Base-by-base conservation (phyloP, 2,113 vertebrate species). In the Mystacornis crossleyi region DNA sequence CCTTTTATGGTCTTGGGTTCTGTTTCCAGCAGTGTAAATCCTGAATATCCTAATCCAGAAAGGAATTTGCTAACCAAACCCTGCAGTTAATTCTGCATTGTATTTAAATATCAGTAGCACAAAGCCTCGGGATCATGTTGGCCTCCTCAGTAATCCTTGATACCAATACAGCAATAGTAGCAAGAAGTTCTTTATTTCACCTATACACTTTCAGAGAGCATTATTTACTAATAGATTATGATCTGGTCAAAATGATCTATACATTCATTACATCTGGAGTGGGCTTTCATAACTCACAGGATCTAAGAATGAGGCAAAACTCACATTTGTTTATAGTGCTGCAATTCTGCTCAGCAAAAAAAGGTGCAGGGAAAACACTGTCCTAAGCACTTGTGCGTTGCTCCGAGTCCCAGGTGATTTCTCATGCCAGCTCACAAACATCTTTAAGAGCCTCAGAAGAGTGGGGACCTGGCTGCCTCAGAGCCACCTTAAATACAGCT, bases 241-340 rank as follows among this genome's bases (percentile, higher is more conserved):
- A 84, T 94, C 90, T 86, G 82, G 82, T 94, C 95, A 89, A 94
- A 93, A 90, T 96, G 95, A 96, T 97, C 93, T 96, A 93, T 92
- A 94, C 90, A 93, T 89, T 96, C 90, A 92, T 94, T 95, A 92
- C 94, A 57, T 58, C 64, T 64, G 57, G 77, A 89, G 88, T 81
- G 82, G 75, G 51, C 72, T 86, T 94, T 89, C 89, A 91, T 96
- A 96, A 94, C 75, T 95, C 96, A 93, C 55, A 29, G 51, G 33
- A 64, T 31, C 69, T 51, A 61, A 86, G 92, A 94, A 83, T 72
- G 93, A 96, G 88, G 93, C 65, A 95, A 90, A 96, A 90, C 88
- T 92, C 77, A 7, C 69, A 77, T 83, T 94, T 81, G 75, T 92
- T 93, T 96, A 93, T 91, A 81, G 94, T 25, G 53, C 82, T 84